A percentile compares a stretch with the other conserved stretches of the same genome.
These are phyloP conservation scores for Melipona quadrifasciata DNA, from an alignment of 1,140 invertebrate genomes.

Conservation along the genomic window DNA sequence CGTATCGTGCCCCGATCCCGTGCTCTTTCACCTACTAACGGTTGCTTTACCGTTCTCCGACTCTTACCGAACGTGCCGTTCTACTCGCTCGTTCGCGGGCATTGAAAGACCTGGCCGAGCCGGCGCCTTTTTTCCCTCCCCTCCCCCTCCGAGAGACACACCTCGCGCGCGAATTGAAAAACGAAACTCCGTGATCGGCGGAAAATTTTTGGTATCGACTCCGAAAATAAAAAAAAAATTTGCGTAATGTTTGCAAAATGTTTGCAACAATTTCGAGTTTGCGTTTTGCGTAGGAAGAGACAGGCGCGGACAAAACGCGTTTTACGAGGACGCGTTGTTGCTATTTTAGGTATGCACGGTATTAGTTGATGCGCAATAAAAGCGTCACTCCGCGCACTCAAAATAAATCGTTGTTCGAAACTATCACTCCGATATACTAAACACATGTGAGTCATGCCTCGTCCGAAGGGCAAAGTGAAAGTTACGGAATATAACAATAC, in stretches of 20 bases:
- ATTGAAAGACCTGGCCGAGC: not conserved
- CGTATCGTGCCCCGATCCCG: slow-evolving; percentile 35
- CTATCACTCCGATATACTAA: not conserved
- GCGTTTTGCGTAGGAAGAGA: not conserved
- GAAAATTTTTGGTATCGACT: not conserved
- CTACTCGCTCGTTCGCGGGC: not conserved
- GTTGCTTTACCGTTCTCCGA: slow-evolving; percentile 50
- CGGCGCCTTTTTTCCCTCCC: too few species aligned
- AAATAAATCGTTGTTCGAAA: slow-evolving; percentile 14
- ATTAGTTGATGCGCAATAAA: not conserved
- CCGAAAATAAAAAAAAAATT: not conserved
- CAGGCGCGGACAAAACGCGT: not conserved
- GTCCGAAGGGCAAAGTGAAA: too few species aligned
- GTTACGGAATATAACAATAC: too few species aligned
- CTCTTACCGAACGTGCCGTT: slow-evolving; percentile 14
- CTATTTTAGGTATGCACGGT: not conserved
- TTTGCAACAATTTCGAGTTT: not conserved
- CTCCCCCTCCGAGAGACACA: too few species aligned
- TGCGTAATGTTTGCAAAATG: not conserved
- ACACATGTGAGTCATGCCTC: not conserved
- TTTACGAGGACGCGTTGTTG: not conserved
- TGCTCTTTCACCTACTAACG: slow-evolving; percentile 68
- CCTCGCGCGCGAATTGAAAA: too few species aligned
- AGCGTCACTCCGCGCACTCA: not conserved
- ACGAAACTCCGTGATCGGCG: not conserved